A percentile compares a stretch with the other conserved stretches of the same genome.
Conservation (phyloP, 2,888 invertebrate genomes). For the Nymphalis polychloros region DNA sequence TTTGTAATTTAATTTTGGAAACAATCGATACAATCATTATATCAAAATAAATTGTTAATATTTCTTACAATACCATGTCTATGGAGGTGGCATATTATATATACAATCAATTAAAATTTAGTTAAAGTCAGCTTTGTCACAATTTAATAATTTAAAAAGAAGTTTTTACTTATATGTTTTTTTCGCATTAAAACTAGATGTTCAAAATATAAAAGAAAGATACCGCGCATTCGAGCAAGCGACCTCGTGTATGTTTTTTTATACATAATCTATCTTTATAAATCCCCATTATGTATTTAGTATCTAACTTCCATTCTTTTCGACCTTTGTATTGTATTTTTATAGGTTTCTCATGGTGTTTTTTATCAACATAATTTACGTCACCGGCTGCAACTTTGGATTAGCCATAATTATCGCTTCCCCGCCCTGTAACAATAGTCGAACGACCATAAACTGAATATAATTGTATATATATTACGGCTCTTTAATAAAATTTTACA, state of each 20-base stretch:
- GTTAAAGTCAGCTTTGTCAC: too few species aligned
- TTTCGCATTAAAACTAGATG: too few species aligned
- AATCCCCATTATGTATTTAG: background rate
- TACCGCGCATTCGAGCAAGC: too few species aligned
- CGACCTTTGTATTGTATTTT: background rate
- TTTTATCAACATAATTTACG: slow-evolving; percentile 5
- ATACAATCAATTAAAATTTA: too few species aligned
- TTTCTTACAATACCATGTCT: too few species aligned
- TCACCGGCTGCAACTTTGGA: slow-evolving; percentile 9
- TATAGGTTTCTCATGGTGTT: background rate
- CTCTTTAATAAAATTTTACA: slow-evolving; percentile 54
- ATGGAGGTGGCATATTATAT: too few species aligned
- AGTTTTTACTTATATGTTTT: too few species aligned
- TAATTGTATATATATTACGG: slow-evolving; percentile 51
- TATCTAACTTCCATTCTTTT: background rate
- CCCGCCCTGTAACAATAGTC: slow-evolving; percentile 40
- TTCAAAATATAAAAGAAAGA: too few species aligned
- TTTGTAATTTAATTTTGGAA: too few species aligned
- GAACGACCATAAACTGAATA: slow-evolving; percentile 43
- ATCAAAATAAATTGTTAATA: too few species aligned
- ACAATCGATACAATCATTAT: too few species aligned
- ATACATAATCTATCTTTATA: background rate
- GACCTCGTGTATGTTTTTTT: background rate
- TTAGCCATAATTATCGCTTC: slow-evolving; percentile 4
- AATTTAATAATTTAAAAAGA: too few species aligned